A percentile compares a stretch with the other conserved stretches of the same genome.
Evolutionary conservation across 1,140 invertebrate species (phyloP).

Genomic region (Magallana gigas): DNA sequence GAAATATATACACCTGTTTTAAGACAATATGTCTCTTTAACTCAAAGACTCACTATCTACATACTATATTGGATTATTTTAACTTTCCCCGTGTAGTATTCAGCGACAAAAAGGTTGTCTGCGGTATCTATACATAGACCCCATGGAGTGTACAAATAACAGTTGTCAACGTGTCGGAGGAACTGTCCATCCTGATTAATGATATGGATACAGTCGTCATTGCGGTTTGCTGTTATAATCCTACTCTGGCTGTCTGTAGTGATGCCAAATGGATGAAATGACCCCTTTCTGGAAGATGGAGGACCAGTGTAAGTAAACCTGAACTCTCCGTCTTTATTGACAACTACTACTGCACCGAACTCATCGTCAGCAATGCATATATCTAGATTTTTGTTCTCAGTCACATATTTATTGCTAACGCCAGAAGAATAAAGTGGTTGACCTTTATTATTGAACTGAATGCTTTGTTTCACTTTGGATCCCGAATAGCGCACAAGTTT

Average conservation of each 20-base stretch:
- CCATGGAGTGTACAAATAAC: not conserved
- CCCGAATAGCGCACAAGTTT: not conserved
- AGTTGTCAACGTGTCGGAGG: not conserved
- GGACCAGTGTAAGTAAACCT: not conserved
- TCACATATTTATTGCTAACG: not conserved
- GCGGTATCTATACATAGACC: not conserved
- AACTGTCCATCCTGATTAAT: not conserved
- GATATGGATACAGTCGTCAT: not conserved
- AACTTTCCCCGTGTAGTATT: not conserved
- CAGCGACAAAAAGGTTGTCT: not conserved
- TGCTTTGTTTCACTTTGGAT: not conserved
- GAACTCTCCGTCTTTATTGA: not conserved
- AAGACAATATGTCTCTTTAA: too few species aligned
- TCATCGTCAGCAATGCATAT: not conserved
- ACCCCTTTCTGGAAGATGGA: not conserved
- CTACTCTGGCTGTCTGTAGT: not conserved
- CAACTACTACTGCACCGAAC: not conserved
- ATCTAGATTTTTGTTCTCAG: not conserved
- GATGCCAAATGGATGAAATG: not conserved
- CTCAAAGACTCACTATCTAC: too few species aligned
- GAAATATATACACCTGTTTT: too few species aligned
- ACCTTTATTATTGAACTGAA: not conserved
- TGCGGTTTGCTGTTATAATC: not conserved
- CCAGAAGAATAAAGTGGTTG: not conserved
- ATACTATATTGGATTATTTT: not conserved